These are phyloP conservation scores for Neosilurus hyrtlii DNA, from an alignment of 2,797 vertebrate genomes.

Conservation along the genomic window DNA sequence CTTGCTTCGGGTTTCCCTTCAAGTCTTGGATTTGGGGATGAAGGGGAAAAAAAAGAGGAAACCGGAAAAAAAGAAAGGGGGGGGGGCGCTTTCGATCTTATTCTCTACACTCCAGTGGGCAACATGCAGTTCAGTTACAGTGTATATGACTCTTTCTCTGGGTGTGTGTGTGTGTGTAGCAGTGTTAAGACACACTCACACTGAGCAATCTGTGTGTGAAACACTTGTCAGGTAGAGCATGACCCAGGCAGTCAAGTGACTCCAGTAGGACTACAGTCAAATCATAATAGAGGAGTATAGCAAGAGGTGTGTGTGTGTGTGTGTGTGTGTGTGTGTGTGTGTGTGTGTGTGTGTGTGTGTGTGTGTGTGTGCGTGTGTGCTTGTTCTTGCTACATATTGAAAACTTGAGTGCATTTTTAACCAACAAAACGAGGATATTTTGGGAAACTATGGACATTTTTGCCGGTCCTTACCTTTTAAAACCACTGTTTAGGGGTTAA, in stretches of 20 bases:
- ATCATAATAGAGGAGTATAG: constrained; percentile 56
- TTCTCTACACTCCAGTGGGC: constrained; percentile 86
- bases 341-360: too few relatives aligned
- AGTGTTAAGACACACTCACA: constrained; percentile 68
- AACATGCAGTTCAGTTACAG: constrained; percentile 86
- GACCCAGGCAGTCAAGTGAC: constrained; percentile 71
- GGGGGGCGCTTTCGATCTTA: constrained; percentile 74
- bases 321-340: too few relatives aligned
- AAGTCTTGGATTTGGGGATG: constrained; percentile 58
- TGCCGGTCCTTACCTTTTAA: too few relatives aligned
- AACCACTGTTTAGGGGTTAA: too few relatives aligned
- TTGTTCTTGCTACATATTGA: too few relatives aligned
- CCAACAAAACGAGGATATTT: too few relatives aligned
- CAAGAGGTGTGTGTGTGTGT: constrained; percentile 35
- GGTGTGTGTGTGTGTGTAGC: constrained; percentile 30
- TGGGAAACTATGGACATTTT: too few relatives aligned
- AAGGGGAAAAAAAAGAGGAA: not conserved
- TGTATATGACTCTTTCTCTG: constrained; percentile 21
- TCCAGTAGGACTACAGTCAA: constrained; percentile 62
- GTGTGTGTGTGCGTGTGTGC: too few relatives aligned
- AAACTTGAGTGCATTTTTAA: too few relatives aligned
- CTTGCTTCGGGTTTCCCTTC: constrained; percentile 63
- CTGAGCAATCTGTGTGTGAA: constrained; percentile 84
- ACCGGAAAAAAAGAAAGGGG: constrained; percentile 14
- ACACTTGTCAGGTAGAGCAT: constrained; percentile 81